Conservation (phyloP, 2,888 invertebrate species). For the Scaptomyza polygonia region DNA sequence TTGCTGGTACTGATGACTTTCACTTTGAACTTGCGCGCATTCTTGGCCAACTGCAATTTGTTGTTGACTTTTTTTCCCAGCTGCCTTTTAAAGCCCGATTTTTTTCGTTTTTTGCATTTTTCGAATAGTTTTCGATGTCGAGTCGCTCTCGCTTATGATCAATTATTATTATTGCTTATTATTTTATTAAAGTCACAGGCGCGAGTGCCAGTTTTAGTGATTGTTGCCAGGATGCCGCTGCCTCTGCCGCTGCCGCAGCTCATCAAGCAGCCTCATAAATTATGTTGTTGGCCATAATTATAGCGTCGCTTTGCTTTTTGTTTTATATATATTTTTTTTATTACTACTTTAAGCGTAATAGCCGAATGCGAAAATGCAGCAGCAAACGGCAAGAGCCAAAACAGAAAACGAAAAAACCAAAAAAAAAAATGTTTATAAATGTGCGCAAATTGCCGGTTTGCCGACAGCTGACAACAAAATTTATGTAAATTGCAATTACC, state of each 20-base stretch:
- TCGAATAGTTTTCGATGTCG: slow-evolving; percentile 39
- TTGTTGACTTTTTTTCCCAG: slow-evolving; percentile 42
- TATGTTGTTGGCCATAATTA: slow-evolving; percentile 60
- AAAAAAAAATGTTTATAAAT: slow-evolving; percentile 51
- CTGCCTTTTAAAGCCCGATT: slow-evolving; percentile 27
- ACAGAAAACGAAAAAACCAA: slow-evolving; percentile 22
- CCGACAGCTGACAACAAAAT: slow-evolving; percentile 65
- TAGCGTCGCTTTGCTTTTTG: slow-evolving; percentile 35
- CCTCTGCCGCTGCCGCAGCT: slow-evolving; percentile 7
- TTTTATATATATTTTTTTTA: too few species aligned
- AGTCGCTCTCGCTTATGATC: slow-evolving; percentile 41
- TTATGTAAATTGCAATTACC: slow-evolving; percentile 69
- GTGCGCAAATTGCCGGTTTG: slow-evolving; percentile 61
- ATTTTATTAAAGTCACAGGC: slow-evolving; percentile 56
- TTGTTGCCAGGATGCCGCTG: background rate
- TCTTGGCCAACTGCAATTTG: slow-evolving; percentile 55
- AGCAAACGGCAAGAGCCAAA: slow-evolving; percentile 13
- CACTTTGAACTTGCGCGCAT: slow-evolving; percentile 62
- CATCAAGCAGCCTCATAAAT: slow-evolving; percentile 49
- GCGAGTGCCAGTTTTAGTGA: slow-evolving; percentile 23
- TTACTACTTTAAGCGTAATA: slow-evolving; percentile 15
- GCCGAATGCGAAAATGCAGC: slow-evolving; percentile 20
- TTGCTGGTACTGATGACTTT: slow-evolving; percentile 43
- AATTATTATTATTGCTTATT: slow-evolving; percentile 62
- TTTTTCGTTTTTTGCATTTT: slow-evolving; percentile 15